phyloP scores from a whole-genome alignment of 2,797 vertebrate species.

The Mus spretus region DNA sequence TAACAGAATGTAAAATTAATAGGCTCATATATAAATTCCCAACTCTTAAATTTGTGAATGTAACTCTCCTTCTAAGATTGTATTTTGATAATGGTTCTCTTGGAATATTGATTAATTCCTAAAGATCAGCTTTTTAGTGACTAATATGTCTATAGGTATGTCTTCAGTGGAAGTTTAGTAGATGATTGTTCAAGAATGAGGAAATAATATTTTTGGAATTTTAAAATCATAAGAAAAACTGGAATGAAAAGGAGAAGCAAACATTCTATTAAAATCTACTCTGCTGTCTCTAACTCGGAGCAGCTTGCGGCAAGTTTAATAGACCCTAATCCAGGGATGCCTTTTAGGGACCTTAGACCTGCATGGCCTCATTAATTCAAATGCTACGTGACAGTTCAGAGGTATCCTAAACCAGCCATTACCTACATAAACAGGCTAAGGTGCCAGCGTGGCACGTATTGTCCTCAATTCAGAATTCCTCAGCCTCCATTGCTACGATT shows the following conservation, averaged over 20 bases:
- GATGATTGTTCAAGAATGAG: slow-evolving; percentile 22
- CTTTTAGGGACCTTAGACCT: slow-evolving; percentile 88
- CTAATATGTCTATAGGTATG: slow-evolving; percentile 50
- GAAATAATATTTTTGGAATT: slow-evolving; percentile 53
- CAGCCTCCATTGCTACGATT: slow-evolving; percentile 55
- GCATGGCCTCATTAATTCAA: slow-evolving; percentile 88
- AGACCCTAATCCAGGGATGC: slow-evolving; percentile 85
- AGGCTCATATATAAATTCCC: slow-evolving; percentile 37
- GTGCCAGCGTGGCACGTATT: slow-evolving; percentile 70
- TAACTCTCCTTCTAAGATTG: slow-evolving; percentile 27
- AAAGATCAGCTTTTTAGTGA: not conserved
- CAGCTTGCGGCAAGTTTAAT: slow-evolving; percentile 86
- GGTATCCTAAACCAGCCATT: slow-evolving; percentile 85
- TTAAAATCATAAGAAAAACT: slow-evolving; percentile 62
- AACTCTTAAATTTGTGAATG: not conserved
- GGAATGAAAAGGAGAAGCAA: slow-evolving; percentile 20
- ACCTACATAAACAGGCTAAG: slow-evolving; percentile 85
- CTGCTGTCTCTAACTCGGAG: slow-evolving; percentile 82
- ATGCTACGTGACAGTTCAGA: slow-evolving; percentile 88
- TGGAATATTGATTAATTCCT: slow-evolving; percentile 34
- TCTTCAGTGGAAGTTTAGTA: slow-evolving; percentile 54
- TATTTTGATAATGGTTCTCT: slow-evolving; percentile 23
- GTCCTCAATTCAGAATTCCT: slow-evolving; percentile 77
- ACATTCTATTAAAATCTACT: slow-evolving; percentile 77
- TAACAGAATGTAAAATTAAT: not conserved